Percentiles rank a stretch among this genome's conserved stretches.
These are phyloP conservation scores for Labeo catla DNA, from an alignment of 2,113 vertebrate species.

Conservation along the genomic window DNA sequence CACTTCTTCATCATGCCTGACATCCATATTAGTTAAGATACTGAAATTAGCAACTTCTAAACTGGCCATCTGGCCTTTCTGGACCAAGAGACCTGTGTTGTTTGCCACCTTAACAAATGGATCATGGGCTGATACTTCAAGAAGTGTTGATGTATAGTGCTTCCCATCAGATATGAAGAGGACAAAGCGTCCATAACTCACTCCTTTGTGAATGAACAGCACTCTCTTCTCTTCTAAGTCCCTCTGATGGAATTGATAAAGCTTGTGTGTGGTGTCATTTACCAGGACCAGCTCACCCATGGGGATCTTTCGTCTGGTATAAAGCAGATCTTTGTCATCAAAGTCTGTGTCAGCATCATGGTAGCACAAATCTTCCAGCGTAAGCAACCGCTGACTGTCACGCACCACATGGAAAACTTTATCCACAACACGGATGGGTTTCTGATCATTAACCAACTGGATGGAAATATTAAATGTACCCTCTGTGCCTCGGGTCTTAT, in stretches of 20 bases:
- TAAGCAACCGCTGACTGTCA: slow-evolving; percentile 81
- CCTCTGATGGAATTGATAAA: slow-evolving; percentile 85
- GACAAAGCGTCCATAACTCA: slow-evolving; percentile 83
- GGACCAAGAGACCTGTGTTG: slow-evolving; percentile 83
- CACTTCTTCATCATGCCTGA: slow-evolving; percentile 80
- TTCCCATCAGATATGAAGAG: slow-evolving; percentile 88
- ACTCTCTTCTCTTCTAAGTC: slow-evolving; percentile 82
- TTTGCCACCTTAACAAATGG: slow-evolving; percentile 80
- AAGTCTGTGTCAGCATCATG: slow-evolving; percentile 87
- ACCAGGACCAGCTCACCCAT: slow-evolving; percentile 84
- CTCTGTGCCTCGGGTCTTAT: slow-evolving; percentile 60
- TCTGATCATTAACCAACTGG: slow-evolving; percentile 86
- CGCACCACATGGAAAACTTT: slow-evolving; percentile 82
- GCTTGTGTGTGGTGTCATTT: slow-evolving; percentile 76
- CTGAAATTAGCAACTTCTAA: slow-evolving; percentile 81
- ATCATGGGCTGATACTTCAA: slow-evolving; percentile 84
- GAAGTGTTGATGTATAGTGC: slow-evolving; percentile 80
- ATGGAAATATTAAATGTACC: slow-evolving; percentile 81
- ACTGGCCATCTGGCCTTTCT: slow-evolving; percentile 72
- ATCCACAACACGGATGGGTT: slow-evolving; percentile 81
- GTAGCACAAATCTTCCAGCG: slow-evolving; percentile 80
- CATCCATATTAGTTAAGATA: slow-evolving; percentile 83
- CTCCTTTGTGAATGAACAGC: slow-evolving; percentile 82
- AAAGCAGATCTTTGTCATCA: slow-evolving; percentile 84
- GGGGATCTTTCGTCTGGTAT: slow-evolving; percentile 82